These are phyloP conservation scores for Falco cherrug DNA, from an alignment of 2,797 vertebrate genomes.

Conservation along the genomic window DNA sequence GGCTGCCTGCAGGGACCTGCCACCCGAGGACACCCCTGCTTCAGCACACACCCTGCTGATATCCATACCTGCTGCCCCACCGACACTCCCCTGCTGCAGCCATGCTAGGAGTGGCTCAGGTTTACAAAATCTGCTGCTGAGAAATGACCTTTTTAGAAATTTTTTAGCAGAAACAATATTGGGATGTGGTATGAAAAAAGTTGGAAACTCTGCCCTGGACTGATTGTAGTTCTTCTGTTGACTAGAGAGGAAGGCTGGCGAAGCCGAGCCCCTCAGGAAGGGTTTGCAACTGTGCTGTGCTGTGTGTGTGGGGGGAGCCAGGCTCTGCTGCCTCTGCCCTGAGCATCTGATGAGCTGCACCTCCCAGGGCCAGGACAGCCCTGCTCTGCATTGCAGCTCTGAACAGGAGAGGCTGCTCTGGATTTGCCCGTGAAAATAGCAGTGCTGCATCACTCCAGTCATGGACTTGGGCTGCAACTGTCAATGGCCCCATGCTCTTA, in stretches of 20 bases:
- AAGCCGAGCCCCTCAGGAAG: not conserved
- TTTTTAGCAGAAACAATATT: not conserved
- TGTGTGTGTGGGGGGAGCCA: not conserved
- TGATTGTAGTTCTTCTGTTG: not conserved
- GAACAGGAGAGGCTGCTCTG: not conserved
- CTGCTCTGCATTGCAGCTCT: not conserved
- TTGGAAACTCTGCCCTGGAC: rapidly evolving
- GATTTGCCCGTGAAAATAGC: not conserved
- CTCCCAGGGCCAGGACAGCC: rapidly evolving
- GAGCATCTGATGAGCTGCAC: not conserved
- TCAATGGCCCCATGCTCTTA: not conserved
- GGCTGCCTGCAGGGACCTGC: not conserved
- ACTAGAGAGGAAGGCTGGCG: not conserved
- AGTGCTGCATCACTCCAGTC: not conserved
- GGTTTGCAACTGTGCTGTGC: not conserved
- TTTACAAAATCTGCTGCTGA: not conserved
- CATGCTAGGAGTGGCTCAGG: not conserved
- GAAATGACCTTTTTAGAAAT: not conserved
- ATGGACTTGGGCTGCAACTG: not conserved
- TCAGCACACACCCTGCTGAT: rapidly evolving
- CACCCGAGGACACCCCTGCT: rapidly evolving
- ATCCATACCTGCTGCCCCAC: not conserved
- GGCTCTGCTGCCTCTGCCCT: not conserved
- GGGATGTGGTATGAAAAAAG: not conserved
- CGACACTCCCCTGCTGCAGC: no score